phyloP scores from a whole-genome alignment of 2,888 invertebrate genomes.

The Diaperis boleti region DNA sequence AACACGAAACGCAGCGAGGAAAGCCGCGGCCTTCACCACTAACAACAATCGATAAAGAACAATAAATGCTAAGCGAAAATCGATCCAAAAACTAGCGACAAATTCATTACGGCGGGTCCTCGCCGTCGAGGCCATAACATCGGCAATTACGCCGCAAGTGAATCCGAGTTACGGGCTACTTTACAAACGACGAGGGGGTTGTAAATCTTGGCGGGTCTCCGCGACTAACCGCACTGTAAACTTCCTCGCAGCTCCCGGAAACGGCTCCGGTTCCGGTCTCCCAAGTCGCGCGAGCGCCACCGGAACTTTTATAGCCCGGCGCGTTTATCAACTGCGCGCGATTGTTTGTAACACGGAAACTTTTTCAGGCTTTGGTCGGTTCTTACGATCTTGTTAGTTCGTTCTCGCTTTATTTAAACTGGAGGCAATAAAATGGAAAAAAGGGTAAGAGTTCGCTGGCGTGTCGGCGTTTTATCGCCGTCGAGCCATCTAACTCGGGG shows the following conservation, averaged over 20 bases:
- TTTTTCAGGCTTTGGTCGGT: constrained; percentile 32
- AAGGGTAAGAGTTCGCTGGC: constrained; percentile 9
- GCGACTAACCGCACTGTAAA: constrained; percentile 56
- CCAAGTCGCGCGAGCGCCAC: constrained; percentile 48
- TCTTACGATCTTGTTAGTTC: constrained; percentile 3
- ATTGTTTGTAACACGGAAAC: constrained; percentile 42
- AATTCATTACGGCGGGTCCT: background rate
- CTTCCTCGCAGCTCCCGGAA: constrained; percentile 58
- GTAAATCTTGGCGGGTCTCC: constrained; percentile 52
- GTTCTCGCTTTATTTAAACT: constrained; percentile 5
- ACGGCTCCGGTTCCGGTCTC: constrained; percentile 59
- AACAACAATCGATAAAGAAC: no score
- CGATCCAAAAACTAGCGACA: no score
- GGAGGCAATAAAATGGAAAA: constrained; percentile 3
- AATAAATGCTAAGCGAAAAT: no score
- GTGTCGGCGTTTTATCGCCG: constrained; percentile 3
- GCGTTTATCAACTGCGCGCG: constrained; percentile 53
- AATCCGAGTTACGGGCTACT: constrained; percentile 48
- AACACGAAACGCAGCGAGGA: no score
- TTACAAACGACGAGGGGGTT: constrained; percentile 50
- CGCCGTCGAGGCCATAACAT: constrained; percentile 34
- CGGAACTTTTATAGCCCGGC: constrained; percentile 59
- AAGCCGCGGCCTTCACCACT: no score
- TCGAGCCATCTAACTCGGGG: constrained; percentile 4
- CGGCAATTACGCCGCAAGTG: constrained; percentile 47